Percentiles rank a stretch among this genome's conserved stretches.
These are phyloP conservation scores for Panorpa germanica DNA, from an alignment of 2,888 invertebrate species.

Conservation along the genomic window DNA sequence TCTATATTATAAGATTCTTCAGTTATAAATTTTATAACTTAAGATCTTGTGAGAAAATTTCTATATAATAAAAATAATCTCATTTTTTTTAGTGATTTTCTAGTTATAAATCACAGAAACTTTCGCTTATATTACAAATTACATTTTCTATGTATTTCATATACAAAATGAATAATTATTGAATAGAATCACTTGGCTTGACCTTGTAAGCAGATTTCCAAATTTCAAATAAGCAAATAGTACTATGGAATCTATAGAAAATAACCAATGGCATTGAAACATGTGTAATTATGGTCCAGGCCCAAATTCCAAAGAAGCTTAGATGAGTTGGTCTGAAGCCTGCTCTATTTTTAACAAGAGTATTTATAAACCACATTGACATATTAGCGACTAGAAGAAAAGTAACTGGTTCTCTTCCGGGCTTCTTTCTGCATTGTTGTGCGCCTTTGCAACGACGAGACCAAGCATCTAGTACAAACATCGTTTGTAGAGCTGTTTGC, in stretches of 20 bases:
- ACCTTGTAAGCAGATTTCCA: slow-evolving; percentile 82
- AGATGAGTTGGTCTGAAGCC: slow-evolving; percentile 68
- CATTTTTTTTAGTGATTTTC: no score
- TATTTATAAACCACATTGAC: slow-evolving; percentile 75
- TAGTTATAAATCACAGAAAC: no score
- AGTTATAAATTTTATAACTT: no score
- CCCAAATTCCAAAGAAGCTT: slow-evolving; percentile 70
- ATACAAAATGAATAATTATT: no score
- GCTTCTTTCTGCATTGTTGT: slow-evolving; percentile 52
- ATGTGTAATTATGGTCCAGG: slow-evolving; percentile 82
- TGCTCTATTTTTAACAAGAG: slow-evolving; percentile 65
- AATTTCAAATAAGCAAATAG: slow-evolving; percentile 80
- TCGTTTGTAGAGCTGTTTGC: slow-evolving; percentile 62
- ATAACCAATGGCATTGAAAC: slow-evolving; percentile 78
- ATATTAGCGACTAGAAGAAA: slow-evolving; percentile 66
- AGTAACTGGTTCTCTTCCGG: slow-evolving; percentile 70
- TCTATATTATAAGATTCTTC: no score
- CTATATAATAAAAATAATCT: no score
- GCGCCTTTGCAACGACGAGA: slow-evolving; percentile 56
- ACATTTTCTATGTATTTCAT: no score
- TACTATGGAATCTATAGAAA: slow-evolving; percentile 80
- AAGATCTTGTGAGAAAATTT: no score
- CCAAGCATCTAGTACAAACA: slow-evolving; percentile 56
- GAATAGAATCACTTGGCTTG: slow-evolving; percentile 21
- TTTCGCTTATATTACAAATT: no score